Evolutionary conservation across 2,113 vertebrate genomes (phyloP).

Genomic region (Plecotus auritus): DNA sequence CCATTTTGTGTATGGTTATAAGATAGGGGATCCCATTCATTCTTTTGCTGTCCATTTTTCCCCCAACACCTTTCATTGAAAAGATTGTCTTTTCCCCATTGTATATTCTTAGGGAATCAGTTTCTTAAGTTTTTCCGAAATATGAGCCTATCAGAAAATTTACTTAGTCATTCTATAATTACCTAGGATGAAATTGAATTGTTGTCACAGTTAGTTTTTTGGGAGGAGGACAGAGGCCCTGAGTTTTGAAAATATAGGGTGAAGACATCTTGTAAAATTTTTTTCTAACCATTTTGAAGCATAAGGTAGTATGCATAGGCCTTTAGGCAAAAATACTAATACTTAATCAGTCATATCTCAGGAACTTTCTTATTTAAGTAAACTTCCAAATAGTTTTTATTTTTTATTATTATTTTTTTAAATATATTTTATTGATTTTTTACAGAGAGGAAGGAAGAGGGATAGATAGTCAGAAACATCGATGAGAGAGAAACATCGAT

Average conservation of each 20-base stretch:
- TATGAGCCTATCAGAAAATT: neutral
- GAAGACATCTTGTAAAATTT: neutral
- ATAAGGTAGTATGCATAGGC: neutral
- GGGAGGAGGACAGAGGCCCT: neutral
- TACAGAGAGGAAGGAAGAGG: no score
- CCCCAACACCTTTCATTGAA: neutral
- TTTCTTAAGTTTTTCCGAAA: neutral
- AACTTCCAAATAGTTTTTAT: neutral
- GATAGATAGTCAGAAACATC: no score
- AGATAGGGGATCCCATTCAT: neutral
- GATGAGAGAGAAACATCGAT: no score
- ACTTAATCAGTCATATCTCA: neutral
- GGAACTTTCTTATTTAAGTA: neutral
- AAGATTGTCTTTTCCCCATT: neutral
- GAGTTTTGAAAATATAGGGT: slow-evolving; percentile 5
- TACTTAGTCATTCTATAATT: neutral
- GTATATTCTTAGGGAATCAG: neutral
- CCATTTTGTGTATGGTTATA: neutral
- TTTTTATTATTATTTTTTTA: no score
- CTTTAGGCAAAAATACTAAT: neutral
- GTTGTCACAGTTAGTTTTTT: neutral
- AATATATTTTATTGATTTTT: no score
- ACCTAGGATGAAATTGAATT: neutral
- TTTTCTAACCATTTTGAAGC: neutral
- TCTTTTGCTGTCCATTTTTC: neutral